These are phyloP conservation scores for Hoplodrina blanda DNA, from an alignment of 2,888 invertebrate species.

Conservation along the genomic window DNA sequence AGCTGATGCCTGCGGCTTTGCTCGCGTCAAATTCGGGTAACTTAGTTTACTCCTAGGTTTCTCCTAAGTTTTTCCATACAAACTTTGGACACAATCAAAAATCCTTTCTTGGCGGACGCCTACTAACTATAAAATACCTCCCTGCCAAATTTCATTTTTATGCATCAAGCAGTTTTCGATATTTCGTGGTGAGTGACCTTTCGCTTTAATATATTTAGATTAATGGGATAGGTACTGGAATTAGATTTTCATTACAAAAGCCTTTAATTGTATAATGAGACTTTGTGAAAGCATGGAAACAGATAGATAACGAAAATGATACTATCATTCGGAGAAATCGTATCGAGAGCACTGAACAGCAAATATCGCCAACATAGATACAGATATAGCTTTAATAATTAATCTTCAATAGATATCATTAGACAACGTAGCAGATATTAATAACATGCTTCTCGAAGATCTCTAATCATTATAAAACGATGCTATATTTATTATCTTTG, in stretches of 20 bases:
- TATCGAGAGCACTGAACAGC: constrained; percentile 2
- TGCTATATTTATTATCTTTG: constrained; percentile 27
- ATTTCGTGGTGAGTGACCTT: too few species aligned
- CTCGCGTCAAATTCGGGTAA: too few species aligned
- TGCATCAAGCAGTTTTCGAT: too few species aligned
- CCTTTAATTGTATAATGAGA: not conserved
- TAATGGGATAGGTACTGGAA: constrained; percentile 7
- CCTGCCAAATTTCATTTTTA: too few species aligned
- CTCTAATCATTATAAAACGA: constrained; percentile 49
- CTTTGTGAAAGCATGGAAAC: not conserved
- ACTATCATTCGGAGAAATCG: constrained; percentile 7
- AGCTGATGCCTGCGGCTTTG: too few species aligned
- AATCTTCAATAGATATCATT: constrained; percentile 30
- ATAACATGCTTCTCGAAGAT: constrained; percentile 23
- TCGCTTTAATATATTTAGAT: not conserved
- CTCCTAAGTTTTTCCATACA: too few species aligned
- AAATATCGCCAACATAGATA: constrained; percentile 12
- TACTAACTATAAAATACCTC: too few species aligned
- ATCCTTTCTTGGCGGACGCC: too few species aligned
- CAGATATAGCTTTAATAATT: constrained; percentile 9
- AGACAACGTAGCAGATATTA: constrained; percentile 17
- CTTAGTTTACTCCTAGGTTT: too few species aligned
- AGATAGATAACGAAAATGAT: constrained; percentile 4
- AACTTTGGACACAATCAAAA: too few species aligned
- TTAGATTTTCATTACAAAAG: not conserved